Evolutionary conservation across 1,140 invertebrate species (phyloP).

Genomic region (Ericerus pela): DNA sequence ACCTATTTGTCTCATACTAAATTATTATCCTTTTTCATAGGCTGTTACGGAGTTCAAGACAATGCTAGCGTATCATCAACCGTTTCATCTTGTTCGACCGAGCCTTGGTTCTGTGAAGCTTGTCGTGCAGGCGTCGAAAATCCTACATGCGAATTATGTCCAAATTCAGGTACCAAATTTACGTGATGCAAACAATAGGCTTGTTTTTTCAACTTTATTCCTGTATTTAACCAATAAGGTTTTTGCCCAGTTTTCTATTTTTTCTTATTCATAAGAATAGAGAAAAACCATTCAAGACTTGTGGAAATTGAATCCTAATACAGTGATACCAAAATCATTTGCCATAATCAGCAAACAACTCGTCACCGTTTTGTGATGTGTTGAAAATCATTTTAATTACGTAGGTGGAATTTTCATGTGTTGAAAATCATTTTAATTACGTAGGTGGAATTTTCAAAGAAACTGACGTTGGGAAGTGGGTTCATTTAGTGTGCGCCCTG

Average conservation of each 20-base stretch:
- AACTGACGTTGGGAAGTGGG: constrained; percentile 92
- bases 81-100: constrained; percentile 80
- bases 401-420: neutral
- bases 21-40: constrained; percentile 29
- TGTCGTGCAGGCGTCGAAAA: constrained; percentile 78
- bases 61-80: constrained; percentile 77
- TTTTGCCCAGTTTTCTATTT: too few relatives aligned
- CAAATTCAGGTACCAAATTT: constrained; percentile 44
- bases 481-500: constrained; percentile 90
- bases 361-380: too few relatives aligned
- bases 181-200: too few relatives aligned
- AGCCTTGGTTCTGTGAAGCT: constrained; percentile 98
- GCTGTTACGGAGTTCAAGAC: constrained; percentile 91
- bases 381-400: constrained; percentile 1
- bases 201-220: too few relatives aligned
- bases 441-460: constrained; percentile 88
- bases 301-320: too few relatives aligned
- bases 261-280: too few relatives aligned
- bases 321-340: too few relatives aligned
- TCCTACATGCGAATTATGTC: constrained; percentile 76
- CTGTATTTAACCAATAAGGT: too few relatives aligned
- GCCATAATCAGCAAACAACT: too few relatives aligned
- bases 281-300: too few relatives aligned
- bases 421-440: constrained; percentile 21
- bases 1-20: neutral